These are phyloP conservation scores for Trachurus trachurus DNA, from an alignment of 2,797 vertebrate species.

Conservation along the genomic window DNA sequence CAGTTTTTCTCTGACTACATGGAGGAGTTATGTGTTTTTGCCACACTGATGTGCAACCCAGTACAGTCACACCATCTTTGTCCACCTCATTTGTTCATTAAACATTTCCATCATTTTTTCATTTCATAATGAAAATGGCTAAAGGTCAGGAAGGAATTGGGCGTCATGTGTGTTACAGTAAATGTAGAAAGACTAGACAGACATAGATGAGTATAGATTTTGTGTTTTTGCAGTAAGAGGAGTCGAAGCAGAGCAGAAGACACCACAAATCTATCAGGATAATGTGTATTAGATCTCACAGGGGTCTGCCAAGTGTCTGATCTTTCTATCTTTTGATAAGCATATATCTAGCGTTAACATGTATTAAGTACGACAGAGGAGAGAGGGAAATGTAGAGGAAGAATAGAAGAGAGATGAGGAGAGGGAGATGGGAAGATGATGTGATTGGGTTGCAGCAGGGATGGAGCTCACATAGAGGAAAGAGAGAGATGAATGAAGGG, in stretches of 20 bases:
- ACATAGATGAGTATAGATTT: neutral
- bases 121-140: neutral
- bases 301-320: neutral
- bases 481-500: constrained; percentile 50
- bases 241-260: neutral
- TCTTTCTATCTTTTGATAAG: neutral
- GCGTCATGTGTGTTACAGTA: neutral
- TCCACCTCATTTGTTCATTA: neutral
- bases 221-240: neutral
- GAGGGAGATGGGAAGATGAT: constrained; percentile 45
- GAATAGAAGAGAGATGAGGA: constrained; percentile 14
- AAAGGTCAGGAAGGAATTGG: neutral
- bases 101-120: neutral
- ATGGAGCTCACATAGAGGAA: constrained; percentile 49
- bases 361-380: neutral
- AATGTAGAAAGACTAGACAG: neutral
- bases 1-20: too few relatives aligned
- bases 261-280: neutral
- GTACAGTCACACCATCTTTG: neutral
- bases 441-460: constrained; percentile 60
- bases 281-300: neutral
- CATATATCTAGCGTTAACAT: neutral
- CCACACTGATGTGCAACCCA: neutral
- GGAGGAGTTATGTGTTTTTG: neutral
- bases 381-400: neutral